A percentile compares a stretch with the other conserved stretches of the same genome.
These are phyloP conservation scores for Polydrusus pterygomalis DNA, from an alignment of 2,888 invertebrate species.

Conservation along the genomic window DNA sequence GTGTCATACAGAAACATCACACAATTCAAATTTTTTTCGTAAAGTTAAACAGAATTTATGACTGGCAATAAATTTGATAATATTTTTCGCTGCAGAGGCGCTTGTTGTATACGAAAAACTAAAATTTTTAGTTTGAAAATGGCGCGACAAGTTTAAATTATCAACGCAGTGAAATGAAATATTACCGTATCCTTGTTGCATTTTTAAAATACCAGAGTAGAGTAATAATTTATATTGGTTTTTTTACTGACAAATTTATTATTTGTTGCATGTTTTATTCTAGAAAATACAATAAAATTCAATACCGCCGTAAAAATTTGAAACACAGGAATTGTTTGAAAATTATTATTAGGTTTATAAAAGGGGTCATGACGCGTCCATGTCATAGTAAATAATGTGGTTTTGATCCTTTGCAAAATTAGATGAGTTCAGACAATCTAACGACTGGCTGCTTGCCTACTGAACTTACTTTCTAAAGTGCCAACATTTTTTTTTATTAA, in stretches of 20 bases:
- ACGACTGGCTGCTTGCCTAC: too few relatives aligned
- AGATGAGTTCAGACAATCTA: too few relatives aligned
- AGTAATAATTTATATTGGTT: neutral
- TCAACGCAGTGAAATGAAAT: slow-evolving; percentile 8
- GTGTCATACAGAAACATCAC: neutral
- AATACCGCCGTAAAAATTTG: too few relatives aligned
- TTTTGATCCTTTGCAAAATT: too few relatives aligned
- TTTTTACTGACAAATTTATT: neutral
- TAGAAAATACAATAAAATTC: neutral
- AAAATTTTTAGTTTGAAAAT: slow-evolving; percentile 14
- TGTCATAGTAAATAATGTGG: too few relatives aligned
- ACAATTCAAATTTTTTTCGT: slow-evolving; percentile 10
- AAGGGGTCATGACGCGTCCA: too few relatives aligned
- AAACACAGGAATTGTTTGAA: too few relatives aligned
- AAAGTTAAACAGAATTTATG: slow-evolving; percentile 12
- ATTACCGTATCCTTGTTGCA: slow-evolving; percentile 9
- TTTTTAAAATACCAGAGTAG: slow-evolving; percentile 10
- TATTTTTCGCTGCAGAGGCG: slow-evolving; percentile 6
- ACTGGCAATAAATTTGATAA: slow-evolving; percentile 8
- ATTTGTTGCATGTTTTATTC: neutral
- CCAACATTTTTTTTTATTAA: too few relatives aligned
- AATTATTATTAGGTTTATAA: too few relatives aligned
- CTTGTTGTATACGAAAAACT: slow-evolving; percentile 13
- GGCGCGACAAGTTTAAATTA: slow-evolving; percentile 1
- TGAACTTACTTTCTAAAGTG: too few relatives aligned